A percentile compares a stretch with the other conserved stretches of the same genome.
phyloP scores from a whole-genome alignment of 2,113 vertebrate species.

The Poeciliopsis prolifica region DNA sequence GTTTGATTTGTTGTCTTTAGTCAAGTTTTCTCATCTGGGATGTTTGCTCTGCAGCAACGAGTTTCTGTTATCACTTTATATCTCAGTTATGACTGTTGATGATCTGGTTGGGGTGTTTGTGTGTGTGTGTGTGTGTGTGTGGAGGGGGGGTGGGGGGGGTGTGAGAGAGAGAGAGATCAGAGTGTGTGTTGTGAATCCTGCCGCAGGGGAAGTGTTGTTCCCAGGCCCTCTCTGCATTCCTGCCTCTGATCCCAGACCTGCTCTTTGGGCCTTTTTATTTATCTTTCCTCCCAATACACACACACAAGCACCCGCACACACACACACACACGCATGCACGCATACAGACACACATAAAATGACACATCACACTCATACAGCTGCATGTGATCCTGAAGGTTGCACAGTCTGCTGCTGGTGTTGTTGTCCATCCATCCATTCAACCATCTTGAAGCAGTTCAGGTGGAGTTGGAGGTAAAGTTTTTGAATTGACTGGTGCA shows the following conservation, averaged over 20 bases:
- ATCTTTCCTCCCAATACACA: neutral
- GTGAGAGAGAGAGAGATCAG: neutral
- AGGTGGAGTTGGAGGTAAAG: too few species aligned
- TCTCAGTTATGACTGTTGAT: neutral
- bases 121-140: neutral
- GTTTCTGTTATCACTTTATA: neutral
- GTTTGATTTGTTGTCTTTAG: neutral
- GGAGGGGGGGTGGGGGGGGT: too few species aligned
- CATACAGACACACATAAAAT: too few species aligned
- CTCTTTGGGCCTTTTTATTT: slow-evolving; percentile 1
- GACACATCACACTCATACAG: too few species aligned
- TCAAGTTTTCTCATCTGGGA: neutral
- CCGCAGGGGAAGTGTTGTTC: slow-evolving; percentile 3
- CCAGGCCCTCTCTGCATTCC: slow-evolving; percentile 7
- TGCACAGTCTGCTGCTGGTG: neutral
- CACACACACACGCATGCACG: too few species aligned
- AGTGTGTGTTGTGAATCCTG: neutral
- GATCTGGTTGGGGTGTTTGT: neutral
- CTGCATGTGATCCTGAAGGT: too few species aligned
- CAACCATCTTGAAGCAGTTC: neutral
- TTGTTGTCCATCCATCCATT: neutral
- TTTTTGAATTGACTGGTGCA: too few species aligned
- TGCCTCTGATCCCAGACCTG: slow-evolving; percentile 7
- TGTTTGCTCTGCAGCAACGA: neutral
- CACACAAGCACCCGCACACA: neutral